Conservation (phyloP, 2,888 invertebrate genomes). For the Barypeithes pellucidus region DNA sequence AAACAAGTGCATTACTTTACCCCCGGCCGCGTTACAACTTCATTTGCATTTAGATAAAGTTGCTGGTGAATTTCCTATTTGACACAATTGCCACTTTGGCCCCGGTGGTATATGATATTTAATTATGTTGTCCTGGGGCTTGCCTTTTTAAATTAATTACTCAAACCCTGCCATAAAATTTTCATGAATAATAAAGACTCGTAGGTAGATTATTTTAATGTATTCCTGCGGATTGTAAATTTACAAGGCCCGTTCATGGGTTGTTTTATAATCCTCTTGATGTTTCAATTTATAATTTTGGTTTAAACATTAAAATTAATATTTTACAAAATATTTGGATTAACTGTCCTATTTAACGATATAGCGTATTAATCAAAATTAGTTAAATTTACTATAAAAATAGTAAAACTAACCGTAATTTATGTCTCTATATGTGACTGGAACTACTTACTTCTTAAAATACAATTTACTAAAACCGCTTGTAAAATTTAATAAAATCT, state of each 20-base stretch:
- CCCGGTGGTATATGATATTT: slow-evolving; percentile 50
- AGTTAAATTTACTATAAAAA: too few relatives aligned
- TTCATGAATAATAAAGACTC: slow-evolving; percentile 51
- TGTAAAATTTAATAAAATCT: too few relatives aligned
- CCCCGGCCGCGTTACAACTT: slow-evolving; percentile 42
- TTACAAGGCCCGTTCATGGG: slow-evolving; percentile 27
- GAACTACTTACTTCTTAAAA: too few relatives aligned
- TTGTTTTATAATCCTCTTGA: slow-evolving; percentile 14
- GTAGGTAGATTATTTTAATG: slow-evolving; percentile 48
- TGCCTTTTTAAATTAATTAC: slow-evolving; percentile 53
- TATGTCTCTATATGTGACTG: too few relatives aligned
- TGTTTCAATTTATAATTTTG: slow-evolving; percentile 20
- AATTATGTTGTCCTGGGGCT: slow-evolving; percentile 51
- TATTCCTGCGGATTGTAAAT: slow-evolving; percentile 36
- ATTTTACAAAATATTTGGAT: neutral
- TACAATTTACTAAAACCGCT: too few relatives aligned
- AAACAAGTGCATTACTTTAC: slow-evolving; percentile 48
- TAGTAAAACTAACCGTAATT: too few relatives aligned
- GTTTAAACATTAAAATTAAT: neutral
- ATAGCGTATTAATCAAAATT: too few relatives aligned
- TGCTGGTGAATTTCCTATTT: slow-evolving; percentile 51
- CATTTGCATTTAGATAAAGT: slow-evolving; percentile 55
- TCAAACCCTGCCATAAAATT: slow-evolving; percentile 41
- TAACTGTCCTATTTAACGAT: neutral
- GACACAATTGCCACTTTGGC: slow-evolving; percentile 51